Percentiles rank a stretch among this genome's conserved stretches.
Evolutionary conservation across 2,888 invertebrate genomes (phyloP).

Genomic region (Hecatera dysodea): DNA sequence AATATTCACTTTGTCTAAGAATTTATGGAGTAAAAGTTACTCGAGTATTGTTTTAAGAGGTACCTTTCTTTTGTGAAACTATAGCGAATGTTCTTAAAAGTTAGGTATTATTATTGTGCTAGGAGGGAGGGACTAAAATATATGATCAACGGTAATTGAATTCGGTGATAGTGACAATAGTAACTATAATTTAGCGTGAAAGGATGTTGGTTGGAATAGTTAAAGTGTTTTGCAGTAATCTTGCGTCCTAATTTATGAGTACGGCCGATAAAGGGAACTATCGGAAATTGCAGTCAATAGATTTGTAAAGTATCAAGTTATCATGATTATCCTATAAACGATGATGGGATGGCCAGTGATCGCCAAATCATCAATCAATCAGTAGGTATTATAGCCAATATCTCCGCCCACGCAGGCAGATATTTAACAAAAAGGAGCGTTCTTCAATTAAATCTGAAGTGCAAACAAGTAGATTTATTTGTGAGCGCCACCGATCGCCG

Average conservation of each 20-base stretch:
- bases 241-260: slow-evolving; percentile 20
- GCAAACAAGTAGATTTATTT: slow-evolving; percentile 73
- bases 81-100: slow-evolving; percentile 15
- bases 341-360: background rate
- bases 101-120: slow-evolving; percentile 33
- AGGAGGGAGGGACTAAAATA: slow-evolving; percentile 39
- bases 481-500: slow-evolving; percentile 67
- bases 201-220: slow-evolving; percentile 48
- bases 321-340: background rate
- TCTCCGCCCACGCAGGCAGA: slow-evolving; percentile 3
- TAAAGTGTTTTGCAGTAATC: slow-evolving; percentile 19
- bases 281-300: slow-evolving; percentile 20
- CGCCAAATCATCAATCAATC: slow-evolving; percentile 22
- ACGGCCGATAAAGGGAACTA: background rate
- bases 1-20: slow-evolving; percentile 68
- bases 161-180: slow-evolving; percentile 45
- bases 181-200: slow-evolving; percentile 54
- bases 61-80: slow-evolving; percentile 45
- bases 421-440: slow-evolving; percentile 49
- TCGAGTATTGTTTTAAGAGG: slow-evolving; percentile 59
- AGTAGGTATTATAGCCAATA: slow-evolving; percentile 16
- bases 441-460: slow-evolving; percentile 63
- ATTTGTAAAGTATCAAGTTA: slow-evolving; percentile 33
- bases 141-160: slow-evolving; percentile 56
- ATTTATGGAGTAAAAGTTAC: slow-evolving; percentile 54